Conservation (phyloP, 2,797 vertebrate species). For the Pogonophryne albipinna region DNA sequence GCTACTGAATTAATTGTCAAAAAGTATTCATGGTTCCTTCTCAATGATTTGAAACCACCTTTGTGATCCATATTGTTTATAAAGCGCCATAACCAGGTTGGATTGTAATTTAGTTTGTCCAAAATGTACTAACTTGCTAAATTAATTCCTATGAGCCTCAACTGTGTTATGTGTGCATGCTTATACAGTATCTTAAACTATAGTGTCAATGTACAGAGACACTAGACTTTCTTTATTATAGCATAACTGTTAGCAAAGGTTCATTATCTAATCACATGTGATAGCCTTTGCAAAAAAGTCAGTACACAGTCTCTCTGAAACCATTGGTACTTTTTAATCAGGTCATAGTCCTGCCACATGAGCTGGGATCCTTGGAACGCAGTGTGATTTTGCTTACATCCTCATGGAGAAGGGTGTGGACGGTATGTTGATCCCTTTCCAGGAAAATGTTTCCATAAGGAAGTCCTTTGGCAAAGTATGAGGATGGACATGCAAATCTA, state of each 20-base stretch:
- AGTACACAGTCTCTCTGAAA: conserved; percentile 11
- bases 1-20: no score
- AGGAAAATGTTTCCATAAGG: conserved; percentile 66
- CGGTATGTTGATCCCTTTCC: conserved; percentile 59
- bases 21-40: no score
- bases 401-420: conserved; percentile 65
- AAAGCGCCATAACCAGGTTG: no score
- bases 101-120: no score
- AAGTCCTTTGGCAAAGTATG: conserved; percentile 64
- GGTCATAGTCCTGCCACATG: conserved; percentile 37
- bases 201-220: no score
- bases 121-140: background rate
- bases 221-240: background rate
- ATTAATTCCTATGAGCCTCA: background rate
- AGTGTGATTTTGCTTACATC: conserved; percentile 59
- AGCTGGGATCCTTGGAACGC: conserved; percentile 37
- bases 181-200: no score
- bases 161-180: no score
- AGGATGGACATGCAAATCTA: conserved; percentile 59
- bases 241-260: background rate
- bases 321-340: conserved; percentile 29
- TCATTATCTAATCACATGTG: conserved; percentile 9
- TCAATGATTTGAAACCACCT: no score
- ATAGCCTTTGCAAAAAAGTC: background rate
- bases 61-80: no score